Evolutionary conservation across 1,140 invertebrate genomes (phyloP), one percentile per base, ranked within the genome.

Genomic region (Hermetia illucens): DNA sequence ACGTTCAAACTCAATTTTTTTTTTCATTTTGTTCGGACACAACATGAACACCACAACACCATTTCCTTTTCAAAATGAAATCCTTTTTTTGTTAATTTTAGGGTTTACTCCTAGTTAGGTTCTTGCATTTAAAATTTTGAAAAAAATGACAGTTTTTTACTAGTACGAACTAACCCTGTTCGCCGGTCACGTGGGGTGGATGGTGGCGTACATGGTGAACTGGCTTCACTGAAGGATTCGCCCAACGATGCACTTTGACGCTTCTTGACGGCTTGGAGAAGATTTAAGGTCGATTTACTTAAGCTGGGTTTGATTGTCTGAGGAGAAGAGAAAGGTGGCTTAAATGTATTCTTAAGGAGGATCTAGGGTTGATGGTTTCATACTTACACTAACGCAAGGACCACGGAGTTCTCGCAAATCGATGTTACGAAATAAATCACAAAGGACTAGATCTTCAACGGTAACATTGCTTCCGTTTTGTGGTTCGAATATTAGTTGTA

Each of bases 391-490:
- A 42, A 72, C 57, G 50, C 68, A 72, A 13, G 69, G 68, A 37
- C 70, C 70, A 47, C 82, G 69, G 70, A 91, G 75, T 65, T 90
- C 85, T 36, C 86, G 69, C 29, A 90, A 69, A 63, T 91, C 87
- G 40, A 90, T 83, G 53, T 84, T 85, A 45, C 84, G 67, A 55
- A 90, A 91, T 37, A 88, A 69, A 53, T 89, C 85, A 47, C 80
- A 79, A 30, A 82, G 60, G 30, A 86, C 61, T 49, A 91, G 64
- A 55, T 89, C 82, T 56, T 84, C 78, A 10, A 89, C 64, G 31
- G 63, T 75, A 22, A 82, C 82, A 57, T 71, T 71, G 21, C 64
- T 65, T 44, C 53, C 71, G 56, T 66, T 71, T 43, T 62, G 71
- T 58, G 66, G 69, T 45, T 80, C 72, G 62, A 91, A 91, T 51